phyloP scores from a whole-genome alignment of 2,113 vertebrate species.

The Galeopterus variegatus region DNA sequence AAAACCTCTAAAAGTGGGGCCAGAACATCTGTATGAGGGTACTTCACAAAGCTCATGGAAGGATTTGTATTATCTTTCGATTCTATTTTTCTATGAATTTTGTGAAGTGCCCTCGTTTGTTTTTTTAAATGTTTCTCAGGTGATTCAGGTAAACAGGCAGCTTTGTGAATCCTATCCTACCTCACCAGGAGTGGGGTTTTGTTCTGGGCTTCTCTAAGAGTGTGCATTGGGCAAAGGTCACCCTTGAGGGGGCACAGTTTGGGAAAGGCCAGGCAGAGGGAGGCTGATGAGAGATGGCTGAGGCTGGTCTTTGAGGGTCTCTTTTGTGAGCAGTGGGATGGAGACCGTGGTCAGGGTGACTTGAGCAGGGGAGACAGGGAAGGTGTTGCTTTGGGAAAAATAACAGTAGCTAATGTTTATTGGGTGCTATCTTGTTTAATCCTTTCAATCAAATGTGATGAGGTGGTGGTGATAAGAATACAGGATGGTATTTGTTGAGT shows the following conservation, averaged over 20 bases:
- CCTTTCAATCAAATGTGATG: background rate
- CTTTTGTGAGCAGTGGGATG: background rate
- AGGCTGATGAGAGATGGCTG: background rate
- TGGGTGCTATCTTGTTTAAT: background rate
- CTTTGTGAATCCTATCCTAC: background rate
- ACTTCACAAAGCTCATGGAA: no score
- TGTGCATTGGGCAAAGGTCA: fast-evolving
- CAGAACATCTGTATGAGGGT: background rate
- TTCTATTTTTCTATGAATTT: no score
- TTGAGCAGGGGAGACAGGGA: no score
- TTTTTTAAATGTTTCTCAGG: background rate
- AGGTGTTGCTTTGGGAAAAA: background rate
- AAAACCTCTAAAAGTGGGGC: background rate
- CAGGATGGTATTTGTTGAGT: background rate
- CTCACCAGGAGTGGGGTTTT: background rate
- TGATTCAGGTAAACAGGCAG: background rate
- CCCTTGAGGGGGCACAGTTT: background rate
- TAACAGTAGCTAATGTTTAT: background rate
- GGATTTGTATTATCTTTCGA: no score
- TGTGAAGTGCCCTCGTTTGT: no score
- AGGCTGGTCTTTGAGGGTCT: background rate
- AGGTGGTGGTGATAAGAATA: background rate
- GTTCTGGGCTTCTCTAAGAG: background rate
- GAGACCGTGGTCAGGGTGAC: background rate
- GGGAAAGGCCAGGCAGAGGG: background rate